Conservation (phyloP, 1,140 invertebrate species). For the Scaptomyza hsui region DNA sequence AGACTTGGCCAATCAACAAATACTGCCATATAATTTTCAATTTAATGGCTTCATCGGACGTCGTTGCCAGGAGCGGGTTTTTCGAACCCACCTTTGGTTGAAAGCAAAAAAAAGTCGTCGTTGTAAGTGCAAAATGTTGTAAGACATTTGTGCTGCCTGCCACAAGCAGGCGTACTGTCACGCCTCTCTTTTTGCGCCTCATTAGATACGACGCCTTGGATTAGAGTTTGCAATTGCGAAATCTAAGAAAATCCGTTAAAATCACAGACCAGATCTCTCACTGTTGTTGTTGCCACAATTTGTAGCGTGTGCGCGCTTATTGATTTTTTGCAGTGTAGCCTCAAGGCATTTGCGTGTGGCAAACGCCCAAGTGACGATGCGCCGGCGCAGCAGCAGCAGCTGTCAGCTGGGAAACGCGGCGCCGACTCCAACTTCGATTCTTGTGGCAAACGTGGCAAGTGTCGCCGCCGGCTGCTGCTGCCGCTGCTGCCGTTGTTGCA, state of each 20-base stretch:
- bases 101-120: constrained; percentile 1
- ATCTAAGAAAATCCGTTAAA: constrained; percentile 10
- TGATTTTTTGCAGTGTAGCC: constrained; percentile 60
- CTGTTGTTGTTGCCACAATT: constrained; percentile 57
- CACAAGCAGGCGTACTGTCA: constrained; percentile 33
- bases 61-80: constrained; percentile 47
- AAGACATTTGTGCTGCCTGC: constrained; percentile 60
- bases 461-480: constrained; percentile 32
- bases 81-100: constrained; percentile 20
- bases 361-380: constrained; percentile 44
- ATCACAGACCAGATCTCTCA: constrained; percentile 8
- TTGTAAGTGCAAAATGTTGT: constrained; percentile 72
- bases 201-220: constrained; percentile 57
- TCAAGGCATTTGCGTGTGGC: constrained; percentile 39
- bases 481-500: constrained; percentile 34
- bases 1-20: constrained; percentile 72
- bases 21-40: constrained; percentile 71
- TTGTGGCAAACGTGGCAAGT: constrained; percentile 38
- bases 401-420: constrained; percentile 10
- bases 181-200: constrained; percentile 55
- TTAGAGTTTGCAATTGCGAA: constrained; percentile 16
- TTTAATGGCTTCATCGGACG: constrained; percentile 77
- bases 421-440: constrained; percentile 11
- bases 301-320: constrained; percentile 73
- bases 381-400: constrained; percentile 26